phyloP scores from a whole-genome alignment of 2,888 invertebrate genomes.

The Dicycla oo region DNA sequence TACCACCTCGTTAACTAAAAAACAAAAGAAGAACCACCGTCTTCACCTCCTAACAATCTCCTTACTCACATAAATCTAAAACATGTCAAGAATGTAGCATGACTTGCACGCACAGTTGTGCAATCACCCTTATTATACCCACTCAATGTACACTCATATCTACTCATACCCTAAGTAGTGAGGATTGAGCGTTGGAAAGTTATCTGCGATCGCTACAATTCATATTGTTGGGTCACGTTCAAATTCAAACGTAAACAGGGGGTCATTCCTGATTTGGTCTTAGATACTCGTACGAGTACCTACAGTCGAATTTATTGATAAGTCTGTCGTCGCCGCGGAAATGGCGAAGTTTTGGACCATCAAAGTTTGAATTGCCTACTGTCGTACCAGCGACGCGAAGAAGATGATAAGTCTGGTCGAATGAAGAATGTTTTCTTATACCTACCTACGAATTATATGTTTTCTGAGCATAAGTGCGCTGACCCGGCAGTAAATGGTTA shows the following conservation, averaged over 20 bases:
- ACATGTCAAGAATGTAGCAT: conserved; percentile 11
- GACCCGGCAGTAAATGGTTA: no score
- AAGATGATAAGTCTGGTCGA: no score
- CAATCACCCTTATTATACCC: conserved; percentile 56
- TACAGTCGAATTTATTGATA: not conserved
- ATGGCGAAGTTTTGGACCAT: no score
- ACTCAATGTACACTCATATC: conserved; percentile 26
- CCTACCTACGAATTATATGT: no score
- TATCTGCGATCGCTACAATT: conserved; percentile 58
- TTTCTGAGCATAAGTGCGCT: no score
- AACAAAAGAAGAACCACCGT: conserved; percentile 8
- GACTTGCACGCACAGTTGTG: conserved; percentile 42
- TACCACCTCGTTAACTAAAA: not conserved
- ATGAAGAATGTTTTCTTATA: no score
- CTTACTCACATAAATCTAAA: conserved; percentile 18
- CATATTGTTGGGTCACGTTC: conserved; percentile 54
- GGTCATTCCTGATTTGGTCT: conserved; percentile 6
- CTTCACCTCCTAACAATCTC: not conserved
- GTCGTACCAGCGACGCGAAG: no score
- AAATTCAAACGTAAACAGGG: conserved; percentile 5
- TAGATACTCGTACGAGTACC: not conserved
- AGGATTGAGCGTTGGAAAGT: conserved; percentile 43
- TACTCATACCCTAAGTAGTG: conserved; percentile 32
- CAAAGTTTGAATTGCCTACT: no score
- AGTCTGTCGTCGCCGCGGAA: no score